phyloP scores from a whole-genome alignment of 1,140 invertebrate species.

The Sarcophaga bullata region DNA sequence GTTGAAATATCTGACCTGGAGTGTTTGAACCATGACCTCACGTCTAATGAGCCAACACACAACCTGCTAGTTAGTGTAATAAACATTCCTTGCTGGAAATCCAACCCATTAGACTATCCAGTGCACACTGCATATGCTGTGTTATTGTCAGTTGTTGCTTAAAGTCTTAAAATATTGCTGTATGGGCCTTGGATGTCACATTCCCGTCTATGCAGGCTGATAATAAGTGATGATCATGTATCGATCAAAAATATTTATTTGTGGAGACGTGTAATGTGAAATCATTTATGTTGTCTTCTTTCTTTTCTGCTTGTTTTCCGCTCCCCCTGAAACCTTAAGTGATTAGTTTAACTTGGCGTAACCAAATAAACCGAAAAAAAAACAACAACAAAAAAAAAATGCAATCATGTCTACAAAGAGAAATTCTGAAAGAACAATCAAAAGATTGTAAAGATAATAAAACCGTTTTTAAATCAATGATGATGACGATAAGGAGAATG shows the following conservation, averaged over 20 bases:
- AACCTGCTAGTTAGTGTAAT: too few relatives aligned
- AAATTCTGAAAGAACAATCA: background rate
- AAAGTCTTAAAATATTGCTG: too few relatives aligned
- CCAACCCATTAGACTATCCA: too few relatives aligned
- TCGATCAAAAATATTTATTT: background rate
- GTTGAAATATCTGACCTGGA: too few relatives aligned
- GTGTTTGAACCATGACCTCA: too few relatives aligned
- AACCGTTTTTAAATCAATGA: slow-evolving; percentile 32
- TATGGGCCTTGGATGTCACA: background rate
- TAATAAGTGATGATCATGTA: slow-evolving; percentile 10
- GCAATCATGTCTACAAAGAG: background rate
- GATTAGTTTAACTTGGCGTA: background rate
- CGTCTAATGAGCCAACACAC: too few relatives aligned
- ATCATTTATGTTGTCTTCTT: background rate
- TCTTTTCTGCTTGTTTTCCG: background rate
- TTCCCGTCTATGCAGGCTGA: background rate
- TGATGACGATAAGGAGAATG: background rate
- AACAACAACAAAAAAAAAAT: background rate
- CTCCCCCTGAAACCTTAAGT: background rate
- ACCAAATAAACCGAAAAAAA: background rate
- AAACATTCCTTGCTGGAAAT: too few relatives aligned
- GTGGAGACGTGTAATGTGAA: background rate
- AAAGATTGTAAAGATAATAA: slow-evolving; percentile 29
- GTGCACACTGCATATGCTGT: too few relatives aligned
- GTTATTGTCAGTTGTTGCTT: too few relatives aligned